Evolutionary conservation across 92 coral and sea anemone genomes (phyloP), one percentile per base, ranked within the genome.

Genomic region (Paragorgia papillata): DNA sequence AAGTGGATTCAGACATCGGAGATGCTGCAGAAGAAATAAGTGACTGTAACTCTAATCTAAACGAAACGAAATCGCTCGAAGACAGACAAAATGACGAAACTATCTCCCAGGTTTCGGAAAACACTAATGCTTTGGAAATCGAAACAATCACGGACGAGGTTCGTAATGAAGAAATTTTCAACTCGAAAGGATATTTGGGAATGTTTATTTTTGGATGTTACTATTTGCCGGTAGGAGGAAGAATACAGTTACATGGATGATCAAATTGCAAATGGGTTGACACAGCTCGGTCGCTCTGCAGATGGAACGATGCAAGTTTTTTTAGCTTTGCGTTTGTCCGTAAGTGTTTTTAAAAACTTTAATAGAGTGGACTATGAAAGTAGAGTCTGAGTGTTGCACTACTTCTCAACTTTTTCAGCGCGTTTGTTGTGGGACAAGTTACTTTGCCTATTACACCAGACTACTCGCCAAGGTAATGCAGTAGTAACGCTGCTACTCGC

Each of bases 271-370:
- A 96, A 87, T 60, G 98, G 98, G 0, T 69, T 94, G 40, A 91
- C 98, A 5, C 97, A 91, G 79, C 89, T 94, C 41, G 98, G 98
- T 18, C 80, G 97, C 25, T 94, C 98, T 60, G 97, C 98, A 29
- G 98, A 94, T 86, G 98, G 98, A 21, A 88, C 94, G 0, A 68
- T 94, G 81, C 98, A 94, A 82, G 97, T 94, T 39, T 94, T 81
- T 66, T 97, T 94, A 10, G 84, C 89, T 59, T 74, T 94, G 19
- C 88, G 89, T 76, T 73, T 94, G 43, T 90, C 91, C n/a, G 98
- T 94, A 82, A 81, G 89, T 65, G 24, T 6, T 30, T n/a, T n/a
- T n/a, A n/a, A n/a, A n/a, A n/a, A n/a, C n/a, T n/a, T n/a, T n/a
- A n/a, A n/a, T n/a, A n/a, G n/a, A n/a, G n/a, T n/a, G n/a, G n/a